Base-by-base conservation (phyloP, 2,113 vertebrate species). In the Lutjanus erythropterus region DNA sequence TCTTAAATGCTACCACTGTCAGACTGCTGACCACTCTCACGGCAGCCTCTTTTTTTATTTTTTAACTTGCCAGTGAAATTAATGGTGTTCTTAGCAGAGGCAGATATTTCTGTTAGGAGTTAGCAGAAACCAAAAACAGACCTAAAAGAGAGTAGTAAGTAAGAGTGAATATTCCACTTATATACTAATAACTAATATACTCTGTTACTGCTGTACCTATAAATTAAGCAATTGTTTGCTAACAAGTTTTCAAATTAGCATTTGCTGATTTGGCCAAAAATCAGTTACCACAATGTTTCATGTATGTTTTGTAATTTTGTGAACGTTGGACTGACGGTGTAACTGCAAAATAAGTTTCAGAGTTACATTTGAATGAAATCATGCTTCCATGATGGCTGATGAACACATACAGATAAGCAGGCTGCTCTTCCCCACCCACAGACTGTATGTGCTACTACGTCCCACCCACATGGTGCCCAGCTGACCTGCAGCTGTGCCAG, bases 381-480 rank as follows among this genome's bases (percentile, higher is more conserved):
- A 72, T 42, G 10, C 50, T 19, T 29, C 41, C 47, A 35, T 59
- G 61, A 74, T 74, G 33, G 31, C 56, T 58, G 35, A 18, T 11
- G 21, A 37, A 47, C 18, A 69, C 58, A 55, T 42, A 68, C 49
- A 76, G 75, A 91, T 72, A 90, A 52, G 71, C 64, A 25, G 21
- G 5, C 16, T 25, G 25, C 56, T 60, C 35, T 73, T 70, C 6
- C 46, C 18, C 70, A 68, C 46, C 73, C 47, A 53, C 46, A 39
- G 75, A 4, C 41, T 44, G 14, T 49, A 47, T 67, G 42, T 42
- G 9, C 27, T 67, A 37, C 33, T 19, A 18, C 85, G 64, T 87
- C 73, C 39, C 71, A 76, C 75, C 70, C 49, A 86, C 88, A 81
- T 86, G 75, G 58, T 80, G 71, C 61, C 65, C 58, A 69, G 47